phyloP scores from a whole-genome alignment of 2,113 vertebrate species.

The Gopherus flavomarginatus region DNA sequence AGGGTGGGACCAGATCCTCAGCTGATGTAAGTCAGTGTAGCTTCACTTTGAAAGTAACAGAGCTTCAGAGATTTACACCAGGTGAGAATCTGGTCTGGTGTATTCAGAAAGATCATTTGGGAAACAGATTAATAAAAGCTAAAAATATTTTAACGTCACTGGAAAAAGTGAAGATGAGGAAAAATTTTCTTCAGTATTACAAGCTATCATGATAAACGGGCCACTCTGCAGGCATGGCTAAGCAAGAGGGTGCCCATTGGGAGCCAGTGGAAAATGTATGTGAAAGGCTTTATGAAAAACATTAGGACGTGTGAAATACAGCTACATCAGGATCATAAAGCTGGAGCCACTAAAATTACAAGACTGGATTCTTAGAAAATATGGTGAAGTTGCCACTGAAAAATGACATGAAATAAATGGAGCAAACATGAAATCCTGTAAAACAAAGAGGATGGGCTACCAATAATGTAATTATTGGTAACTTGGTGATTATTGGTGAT shows the following conservation, averaged over 20 bases:
- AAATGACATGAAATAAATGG: too few species aligned
- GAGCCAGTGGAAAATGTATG: fast-evolving
- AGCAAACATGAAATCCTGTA: too few species aligned
- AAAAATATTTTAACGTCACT: background rate
- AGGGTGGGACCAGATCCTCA: background rate
- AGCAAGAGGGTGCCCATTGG: background rate
- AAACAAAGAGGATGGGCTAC: too few species aligned
- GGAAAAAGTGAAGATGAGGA: background rate
- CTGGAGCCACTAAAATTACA: too few species aligned
- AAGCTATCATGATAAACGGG: fast-evolving
- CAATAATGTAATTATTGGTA: too few species aligned
- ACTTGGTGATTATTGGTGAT: too few species aligned
- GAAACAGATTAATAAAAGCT: background rate
- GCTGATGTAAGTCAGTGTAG: background rate
- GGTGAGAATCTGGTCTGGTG: background rate
- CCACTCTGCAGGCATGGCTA: background rate
- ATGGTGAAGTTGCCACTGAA: too few species aligned
- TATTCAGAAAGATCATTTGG: fast-evolving
- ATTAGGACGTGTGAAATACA: background rate
- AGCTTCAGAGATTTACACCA: background rate
- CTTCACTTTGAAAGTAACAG: background rate
- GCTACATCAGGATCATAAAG: too few species aligned
- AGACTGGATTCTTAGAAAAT: too few species aligned
- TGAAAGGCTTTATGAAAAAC: background rate
- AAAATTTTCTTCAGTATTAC: background rate